Evolutionary conservation across 2,888 invertebrate genomes (phyloP).

Genomic region (Drosophila mimetica): DNA sequence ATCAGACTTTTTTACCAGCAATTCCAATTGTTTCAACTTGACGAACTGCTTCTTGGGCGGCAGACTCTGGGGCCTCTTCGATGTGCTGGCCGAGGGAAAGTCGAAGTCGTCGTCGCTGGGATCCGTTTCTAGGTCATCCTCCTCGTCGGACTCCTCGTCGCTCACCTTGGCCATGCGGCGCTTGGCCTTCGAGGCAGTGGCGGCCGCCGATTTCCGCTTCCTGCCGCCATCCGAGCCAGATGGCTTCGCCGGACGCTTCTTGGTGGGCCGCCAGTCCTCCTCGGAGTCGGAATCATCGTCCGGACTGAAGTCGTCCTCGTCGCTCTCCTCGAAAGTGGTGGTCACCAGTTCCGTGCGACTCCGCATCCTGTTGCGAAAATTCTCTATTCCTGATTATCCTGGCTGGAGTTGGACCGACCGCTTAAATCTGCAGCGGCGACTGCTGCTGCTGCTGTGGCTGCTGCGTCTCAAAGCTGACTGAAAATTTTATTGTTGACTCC

Average conservation of each 20-base stretch:
- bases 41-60: constrained; percentile 79
- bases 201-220: constrained; percentile 55
- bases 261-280: constrained; percentile 83
- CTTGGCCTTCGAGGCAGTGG: constrained; percentile 71
- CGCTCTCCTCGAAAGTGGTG: constrained; percentile 83
- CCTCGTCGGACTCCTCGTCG: constrained; percentile 71
- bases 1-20: constrained; percentile 82
- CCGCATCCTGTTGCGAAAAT: constrained; percentile 71
- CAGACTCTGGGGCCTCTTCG: constrained; percentile 62
- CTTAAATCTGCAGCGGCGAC: constrained; percentile 29
- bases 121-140: constrained; percentile 67
- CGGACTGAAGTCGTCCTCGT: constrained; percentile 82
- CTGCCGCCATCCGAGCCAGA: constrained; percentile 55
- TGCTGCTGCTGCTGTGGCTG: constrained; percentile 37
- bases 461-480: constrained; percentile 58
- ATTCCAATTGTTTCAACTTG: constrained; percentile 62
- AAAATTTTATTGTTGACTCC: constrained; percentile 67
- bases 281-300: constrained; percentile 83
- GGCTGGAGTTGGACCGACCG: constrained; percentile 13
- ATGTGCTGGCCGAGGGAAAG: constrained; percentile 53
- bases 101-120: constrained; percentile 72
- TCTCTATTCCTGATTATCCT: constrained; percentile 39
- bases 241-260: constrained; percentile 74
- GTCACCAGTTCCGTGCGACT: constrained; percentile 84
- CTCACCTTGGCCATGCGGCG: constrained; percentile 69